Evolutionary conservation across 2,797 vertebrate species (phyloP), one percentile per base, ranked within the genome.

Genomic region (Buphagus erythrorhynchus): DNA sequence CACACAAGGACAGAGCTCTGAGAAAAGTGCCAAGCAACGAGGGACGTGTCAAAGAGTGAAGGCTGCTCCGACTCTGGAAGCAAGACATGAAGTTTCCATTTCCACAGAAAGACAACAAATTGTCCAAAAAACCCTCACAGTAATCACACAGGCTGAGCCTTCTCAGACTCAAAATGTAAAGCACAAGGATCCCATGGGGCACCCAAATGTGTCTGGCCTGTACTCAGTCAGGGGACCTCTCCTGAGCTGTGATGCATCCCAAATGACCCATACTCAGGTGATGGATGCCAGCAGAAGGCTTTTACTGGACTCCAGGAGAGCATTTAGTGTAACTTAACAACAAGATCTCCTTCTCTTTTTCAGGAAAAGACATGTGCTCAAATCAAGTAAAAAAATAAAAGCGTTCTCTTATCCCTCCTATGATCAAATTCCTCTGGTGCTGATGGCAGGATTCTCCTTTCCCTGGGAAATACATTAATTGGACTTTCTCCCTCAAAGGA

Each of bases 401-500:
- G 6, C 2, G 2, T 67, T 87, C 89, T 43, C 46, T 90, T 77
- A 78, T 62, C 36, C 49, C n/a, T 93, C 79, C 58, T 72, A 78
- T 1, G 1, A 78, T 40, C 31, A 31, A 93, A 91, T 91, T 93
- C 79, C 88, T 86, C 38, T 91, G 82, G 42, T 86, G 85, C 42
- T 86, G 49, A 31, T 65, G 72, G 16, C 65, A 61, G 65, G 87
- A 46, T 93, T 54, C 65, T 51, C 3, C 82, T 93, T 91, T 72
- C 76, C 67, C 72, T 75, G 69, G 86, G 81, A 46, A 84, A 69
- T 86, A 54, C 13, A 75, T 76, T 66, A 45, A 69, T 92, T 92
- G 83, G 58, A 75, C 94, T 86, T 95, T 83, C 58, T 88, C 24
- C 29, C 87, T 86, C 89, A 73, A 91, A 88, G 78, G 75, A 77